Evolutionary conservation across 2,888 invertebrate species (phyloP), one percentile per base, ranked within the genome.

Genomic region (Netelia fuscicornis): DNA sequence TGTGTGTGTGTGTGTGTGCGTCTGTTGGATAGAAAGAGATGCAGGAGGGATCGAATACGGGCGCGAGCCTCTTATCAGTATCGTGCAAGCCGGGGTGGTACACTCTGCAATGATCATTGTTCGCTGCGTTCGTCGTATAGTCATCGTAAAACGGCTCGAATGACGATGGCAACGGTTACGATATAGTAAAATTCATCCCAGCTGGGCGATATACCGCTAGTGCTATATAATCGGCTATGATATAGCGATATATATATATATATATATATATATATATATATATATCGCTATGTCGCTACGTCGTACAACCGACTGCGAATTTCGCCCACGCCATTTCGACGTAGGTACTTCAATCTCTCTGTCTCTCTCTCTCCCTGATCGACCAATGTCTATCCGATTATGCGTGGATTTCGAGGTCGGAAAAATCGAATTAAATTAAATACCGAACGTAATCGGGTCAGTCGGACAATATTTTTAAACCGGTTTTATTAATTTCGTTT

Each of bases 21-120:
- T 37, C n/a, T 20, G 71, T 23, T 65, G n/a, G 23, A 60, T 9
- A 48, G 5, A 58, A 20, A 71, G 56, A 77, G 77, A 77, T 65
- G 71, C 56, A 42, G 8, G 42, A 17, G 30, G 20, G 79, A 54
- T 64, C 44, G 72, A 64, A 80, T 65, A 62, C 13, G n/a, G 62
- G 60, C 54, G 54, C 58, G 79, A 37, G 1, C 11, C 68, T 72
- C 72, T 81, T 84, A 84, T 84, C 84, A 84, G 84, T 56, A 52
- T 76, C 68, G 76, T 67, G 78, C 82, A 79, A 80, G 68, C 79
- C 58, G 25, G 67, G 17, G 52, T 60, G 76, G 62, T 77, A 70
- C 70, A 37, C 56, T 71, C 74, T 78, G 75, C 81, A 75, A 79
- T 67, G 74, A 81, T 86, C 83, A 82, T 86, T 86, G 81, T 82